Percentiles rank a stretch among this genome's conserved stretches.
Evolutionary conservation across 1,140 invertebrate species (phyloP).

Genomic region (Lordiphosa stackelbergi): DNA sequence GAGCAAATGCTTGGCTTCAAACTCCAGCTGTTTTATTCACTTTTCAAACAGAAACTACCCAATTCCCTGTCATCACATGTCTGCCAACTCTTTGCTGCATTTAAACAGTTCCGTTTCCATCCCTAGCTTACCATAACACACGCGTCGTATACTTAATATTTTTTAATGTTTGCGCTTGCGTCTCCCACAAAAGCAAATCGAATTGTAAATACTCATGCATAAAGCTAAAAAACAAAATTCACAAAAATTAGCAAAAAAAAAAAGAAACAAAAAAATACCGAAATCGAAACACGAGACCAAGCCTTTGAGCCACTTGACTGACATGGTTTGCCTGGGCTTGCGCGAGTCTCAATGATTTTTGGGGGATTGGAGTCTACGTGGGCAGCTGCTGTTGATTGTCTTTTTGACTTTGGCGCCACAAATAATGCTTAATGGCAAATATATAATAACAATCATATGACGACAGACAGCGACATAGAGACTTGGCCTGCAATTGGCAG

Average conservation of each 20-base stretch:
- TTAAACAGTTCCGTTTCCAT: constrained; percentile 54
- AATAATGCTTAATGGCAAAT: constrained; percentile 59
- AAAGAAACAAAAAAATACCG: constrained; percentile 8
- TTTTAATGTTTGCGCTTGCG: constrained; percentile 39
- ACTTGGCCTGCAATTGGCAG: constrained; percentile 46
- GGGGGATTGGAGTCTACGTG: constrained; percentile 37
- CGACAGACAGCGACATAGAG: constrained; percentile 28
- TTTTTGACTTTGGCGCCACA: constrained; percentile 73
- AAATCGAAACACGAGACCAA: constrained; percentile 30
- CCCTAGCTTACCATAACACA: constrained; percentile 40
- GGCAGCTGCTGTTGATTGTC: constrained; percentile 71
- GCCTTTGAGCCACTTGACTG: constrained; percentile 24
- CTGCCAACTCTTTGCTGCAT: constrained; percentile 5
- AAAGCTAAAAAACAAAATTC: constrained; percentile 23
- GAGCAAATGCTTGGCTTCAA: too few species aligned
- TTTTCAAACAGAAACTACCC: too few species aligned
- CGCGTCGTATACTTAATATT: constrained; percentile 65
- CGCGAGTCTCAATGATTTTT: constrained; percentile 1
- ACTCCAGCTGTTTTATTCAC: too few species aligned
- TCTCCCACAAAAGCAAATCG: constrained; percentile 56
- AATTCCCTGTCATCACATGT: constrained; percentile 8
- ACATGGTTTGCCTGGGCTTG: constrained; percentile 3
- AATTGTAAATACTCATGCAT: constrained; percentile 60
- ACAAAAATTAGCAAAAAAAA: constrained; percentile 7
- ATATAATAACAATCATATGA: constrained; percentile 51